Conservation (phyloP, 2,888 invertebrate species). For the Heliconius cydno region DNA sequence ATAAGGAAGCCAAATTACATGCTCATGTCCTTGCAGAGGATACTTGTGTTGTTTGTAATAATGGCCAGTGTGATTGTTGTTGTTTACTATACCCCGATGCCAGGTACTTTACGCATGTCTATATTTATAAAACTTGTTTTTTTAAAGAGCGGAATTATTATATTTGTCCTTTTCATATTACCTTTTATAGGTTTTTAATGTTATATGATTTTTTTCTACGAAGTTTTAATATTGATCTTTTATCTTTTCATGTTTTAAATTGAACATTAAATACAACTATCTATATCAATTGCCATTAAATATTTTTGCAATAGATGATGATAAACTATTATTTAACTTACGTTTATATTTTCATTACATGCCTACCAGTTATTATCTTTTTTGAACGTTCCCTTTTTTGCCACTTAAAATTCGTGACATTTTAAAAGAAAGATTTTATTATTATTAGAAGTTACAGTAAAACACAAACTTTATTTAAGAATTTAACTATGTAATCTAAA, state of each 20-base stretch:
- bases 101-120: constrained; percentile 77
- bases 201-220: not conserved
- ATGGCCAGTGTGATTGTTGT: constrained; percentile 86
- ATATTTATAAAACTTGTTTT: constrained; percentile 24
- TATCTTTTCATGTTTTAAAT: too few species aligned
- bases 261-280: too few species aligned
- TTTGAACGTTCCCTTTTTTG: not conserved
- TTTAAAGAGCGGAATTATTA: not conserved
- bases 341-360: too few species aligned
- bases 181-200: not conserved
- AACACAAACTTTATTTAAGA: not conserved
- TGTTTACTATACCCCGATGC: constrained; percentile 88
- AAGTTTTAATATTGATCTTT: not conserved
- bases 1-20: constrained; percentile 79
- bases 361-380: not conserved
- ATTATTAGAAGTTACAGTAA: not conserved
- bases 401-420: not conserved
- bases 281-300: too few species aligned
- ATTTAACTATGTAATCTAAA: not conserved
- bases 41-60: constrained; percentile 86
- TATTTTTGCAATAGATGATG: not conserved
- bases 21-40: constrained; percentile 85
- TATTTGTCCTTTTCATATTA: not conserved
- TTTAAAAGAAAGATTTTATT: too few species aligned
- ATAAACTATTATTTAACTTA: not conserved